Evolutionary conservation across 2,888 invertebrate genomes (phyloP).

Genomic region (Odontocolon sp.): DNA sequence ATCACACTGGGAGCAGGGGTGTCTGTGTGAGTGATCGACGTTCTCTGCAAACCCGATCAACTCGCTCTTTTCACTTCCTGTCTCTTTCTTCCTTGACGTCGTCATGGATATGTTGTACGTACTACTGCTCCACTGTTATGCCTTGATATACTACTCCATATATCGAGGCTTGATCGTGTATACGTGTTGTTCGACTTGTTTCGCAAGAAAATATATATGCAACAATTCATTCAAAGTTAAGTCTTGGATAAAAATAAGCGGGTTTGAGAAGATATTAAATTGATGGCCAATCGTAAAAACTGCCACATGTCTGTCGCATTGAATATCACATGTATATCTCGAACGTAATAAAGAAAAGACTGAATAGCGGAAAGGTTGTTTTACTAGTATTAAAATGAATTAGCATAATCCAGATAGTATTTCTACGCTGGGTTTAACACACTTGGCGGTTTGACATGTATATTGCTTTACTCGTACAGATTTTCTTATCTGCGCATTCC

Average conservation of each 20-base stretch:
- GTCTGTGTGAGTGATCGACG: constrained; percentile 35
- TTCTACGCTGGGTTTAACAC: constrained; percentile 19
- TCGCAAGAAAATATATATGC: no score
- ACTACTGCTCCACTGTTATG: no score
- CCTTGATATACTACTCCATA: neutral
- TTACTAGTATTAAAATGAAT: constrained; percentile 13
- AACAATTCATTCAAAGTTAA: no score
- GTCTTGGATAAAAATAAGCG: neutral
- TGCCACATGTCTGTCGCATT: constrained; percentile 9
- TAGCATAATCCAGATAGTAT: constrained; percentile 42
- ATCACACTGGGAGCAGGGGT: constrained; percentile 37
- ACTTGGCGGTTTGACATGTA: constrained; percentile 3
- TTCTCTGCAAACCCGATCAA: constrained; percentile 36
- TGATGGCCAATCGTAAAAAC: constrained; percentile 37
- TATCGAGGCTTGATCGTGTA: neutral
- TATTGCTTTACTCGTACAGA: no score
- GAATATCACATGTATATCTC: constrained; percentile 8
- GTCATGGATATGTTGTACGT: neutral
- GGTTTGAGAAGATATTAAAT: constrained; percentile 8
- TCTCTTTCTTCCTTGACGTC: neutral
- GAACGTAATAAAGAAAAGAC: constrained; percentile 7
- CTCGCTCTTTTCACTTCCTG: constrained; percentile 16
- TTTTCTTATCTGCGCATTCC: no score
- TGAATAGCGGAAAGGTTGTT: neutral
- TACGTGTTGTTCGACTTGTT: no score